phyloP scores from a whole-genome alignment of 2,888 invertebrate species.

The Fragum whitleyi region DNA sequence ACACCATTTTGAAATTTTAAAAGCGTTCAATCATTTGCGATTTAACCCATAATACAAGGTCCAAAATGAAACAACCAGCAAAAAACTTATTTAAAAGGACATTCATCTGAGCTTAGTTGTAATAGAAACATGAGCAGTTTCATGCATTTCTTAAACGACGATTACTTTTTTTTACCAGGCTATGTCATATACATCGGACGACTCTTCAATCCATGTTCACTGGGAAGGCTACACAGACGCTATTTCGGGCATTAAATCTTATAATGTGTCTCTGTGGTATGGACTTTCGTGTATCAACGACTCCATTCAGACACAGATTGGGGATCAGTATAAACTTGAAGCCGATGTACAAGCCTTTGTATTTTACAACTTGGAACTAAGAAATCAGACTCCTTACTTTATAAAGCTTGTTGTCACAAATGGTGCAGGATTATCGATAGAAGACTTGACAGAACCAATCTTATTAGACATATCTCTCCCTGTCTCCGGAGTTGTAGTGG shows the following conservation, averaged over 20 bases:
- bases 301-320: background rate
- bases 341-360: background rate
- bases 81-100: too few species aligned
- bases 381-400: conserved; percentile 23
- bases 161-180: too few species aligned
- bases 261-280: conserved; percentile 44
- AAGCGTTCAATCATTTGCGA: too few species aligned
- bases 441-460: conserved; percentile 41
- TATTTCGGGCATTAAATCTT: conserved; percentile 43
- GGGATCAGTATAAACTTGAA: background rate
- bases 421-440: conserved; percentile 48
- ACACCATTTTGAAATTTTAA: too few species aligned
- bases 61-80: too few species aligned
- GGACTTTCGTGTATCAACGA: conserved; percentile 42
- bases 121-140: too few species aligned
- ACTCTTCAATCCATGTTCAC: conserved; percentile 28
- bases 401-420: conserved; percentile 55
- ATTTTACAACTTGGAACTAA: background rate
- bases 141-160: too few species aligned
- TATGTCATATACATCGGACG: conserved; percentile 44
- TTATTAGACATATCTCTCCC: conserved; percentile 60
- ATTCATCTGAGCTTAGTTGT: too few species aligned
- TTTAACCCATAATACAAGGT: too few species aligned
- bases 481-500: conserved; percentile 52
- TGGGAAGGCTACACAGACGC: conserved; percentile 55